These are phyloP conservation scores for Melanotaenia nigrans DNA, from an alignment of 2,797 vertebrate genomes.

Conservation along the genomic window DNA sequence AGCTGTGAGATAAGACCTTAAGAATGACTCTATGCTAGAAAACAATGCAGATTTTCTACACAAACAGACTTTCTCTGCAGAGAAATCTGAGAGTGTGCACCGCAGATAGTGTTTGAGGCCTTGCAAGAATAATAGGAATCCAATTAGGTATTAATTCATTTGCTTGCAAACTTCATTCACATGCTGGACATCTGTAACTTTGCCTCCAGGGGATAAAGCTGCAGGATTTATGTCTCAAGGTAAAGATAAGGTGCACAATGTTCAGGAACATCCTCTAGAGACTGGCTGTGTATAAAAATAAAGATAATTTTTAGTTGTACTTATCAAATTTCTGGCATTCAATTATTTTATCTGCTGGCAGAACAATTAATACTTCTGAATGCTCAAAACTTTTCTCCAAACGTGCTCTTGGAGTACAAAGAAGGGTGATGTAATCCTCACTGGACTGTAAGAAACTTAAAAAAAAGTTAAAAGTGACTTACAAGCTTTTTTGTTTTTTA, in stretches of 20 bases:
- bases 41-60: background rate
- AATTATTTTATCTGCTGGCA: background rate
- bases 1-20: background rate
- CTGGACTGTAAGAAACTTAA: background rate
- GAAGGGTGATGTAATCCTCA: background rate
- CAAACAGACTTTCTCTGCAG: background rate
- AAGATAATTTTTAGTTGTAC: background rate
- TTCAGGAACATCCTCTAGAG: slow-evolving; percentile 5
- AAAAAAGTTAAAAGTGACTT: too few species aligned
- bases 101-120: background rate
- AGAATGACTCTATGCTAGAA: background rate
- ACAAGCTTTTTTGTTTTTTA: too few species aligned
- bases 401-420: slow-evolving; percentile 6
- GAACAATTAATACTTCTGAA: slow-evolving; percentile 22
- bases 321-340: background rate
- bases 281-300: background rate
- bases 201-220: slow-evolving; percentile 2
- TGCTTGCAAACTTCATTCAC: slow-evolving; percentile 28
- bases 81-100: background rate
- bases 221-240: slow-evolving; percentile 13
- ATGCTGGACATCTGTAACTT: slow-evolving; percentile 8
- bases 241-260: background rate
- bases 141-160: slow-evolving; percentile 44
- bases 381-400: slow-evolving; percentile 4
- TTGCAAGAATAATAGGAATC: background rate